Base-by-base conservation (phyloP, 2,888 invertebrate species). In the Acrocyrtus sp. region DNA sequence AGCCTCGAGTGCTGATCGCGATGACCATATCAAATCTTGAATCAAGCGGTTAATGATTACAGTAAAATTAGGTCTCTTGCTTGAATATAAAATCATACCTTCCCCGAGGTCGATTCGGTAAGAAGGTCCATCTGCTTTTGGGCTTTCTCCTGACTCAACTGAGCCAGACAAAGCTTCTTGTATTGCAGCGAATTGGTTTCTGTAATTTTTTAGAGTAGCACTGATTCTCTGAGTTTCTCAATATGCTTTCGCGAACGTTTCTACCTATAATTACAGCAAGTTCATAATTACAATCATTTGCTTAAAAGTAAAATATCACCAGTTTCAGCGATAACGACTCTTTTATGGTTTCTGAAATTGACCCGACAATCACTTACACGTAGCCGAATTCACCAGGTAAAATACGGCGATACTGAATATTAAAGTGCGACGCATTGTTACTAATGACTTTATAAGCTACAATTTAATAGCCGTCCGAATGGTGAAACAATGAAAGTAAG, bases 61-160 rank as follows among this genome's bases (percentile, higher is more conserved):
- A 45, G 68, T 68, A 68, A 68, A 68, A 68, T 68, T 68, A 60
- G 68, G 68, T 60, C 68, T 68, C 60, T 68, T 58, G 60, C 24
- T 24, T 24, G 68, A 29, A 53, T 68, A 68, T 68, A 68, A 68
- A 60, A 68, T 68, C 68, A 68, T 68, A 68, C 68, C 68, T 68
- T 68, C 68, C 58, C 68, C 68, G 68, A 68, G 68, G 68, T 68
- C 68, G 26, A 68, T 68, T 68, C 68, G 68, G 68, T 68, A 68
- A 68, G 68, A 68, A 68, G 68, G 68, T 60, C 65, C 54, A 17
- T 58, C 68, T 24, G 21, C 26, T 6, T 10, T 41, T 27, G 53
- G 22, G 5, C 29, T 15, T 17, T 60, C 68, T 45, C 17, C 60
- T n/a, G 68, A 68, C 53, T 68, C 68, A 15, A 60, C 53, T 8